A percentile compares a stretch with the other conserved stretches of the same genome.
Conservation (phyloP, 2,797 vertebrate genomes). For the Cyprinella venusta region DNA sequence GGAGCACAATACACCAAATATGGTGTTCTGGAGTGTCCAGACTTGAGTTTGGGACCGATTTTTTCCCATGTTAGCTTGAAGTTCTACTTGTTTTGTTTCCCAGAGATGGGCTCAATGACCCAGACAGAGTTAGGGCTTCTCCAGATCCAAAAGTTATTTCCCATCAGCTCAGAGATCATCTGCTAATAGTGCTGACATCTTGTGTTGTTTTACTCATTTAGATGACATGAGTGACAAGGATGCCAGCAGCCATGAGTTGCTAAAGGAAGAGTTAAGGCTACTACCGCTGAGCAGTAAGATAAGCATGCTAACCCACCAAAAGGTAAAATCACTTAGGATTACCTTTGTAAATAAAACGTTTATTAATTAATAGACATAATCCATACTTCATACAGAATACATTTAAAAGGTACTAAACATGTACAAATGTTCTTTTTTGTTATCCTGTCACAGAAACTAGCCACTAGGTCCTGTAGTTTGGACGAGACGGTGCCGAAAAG, state of each 20-base stretch:
- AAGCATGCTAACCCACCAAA: conserved; percentile 64
- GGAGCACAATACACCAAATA: conserved; percentile 52
- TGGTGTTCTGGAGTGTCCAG: conserved; percentile 42
- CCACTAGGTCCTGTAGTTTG: conserved; percentile 67
- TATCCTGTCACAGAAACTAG: conserved; percentile 63
- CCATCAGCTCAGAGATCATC: conserved; percentile 35
- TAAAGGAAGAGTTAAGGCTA: conserved; percentile 65
- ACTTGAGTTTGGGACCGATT: conserved; percentile 35
- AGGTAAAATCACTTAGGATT: conserved; percentile 60
- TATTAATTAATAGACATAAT: not conserved
- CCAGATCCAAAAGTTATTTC: conserved; percentile 37
- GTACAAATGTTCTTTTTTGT: conserved; percentile 8
- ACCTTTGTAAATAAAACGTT: not conserved
- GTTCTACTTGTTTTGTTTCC: conserved; percentile 55
- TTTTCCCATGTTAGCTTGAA: conserved; percentile 57
- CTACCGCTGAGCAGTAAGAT: conserved; percentile 64
- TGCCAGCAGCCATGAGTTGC: conserved; percentile 58
- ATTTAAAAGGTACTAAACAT: not conserved
- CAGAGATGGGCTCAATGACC: conserved; percentile 57
- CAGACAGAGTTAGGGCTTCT: conserved; percentile 39
- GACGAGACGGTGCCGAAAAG: conserved; percentile 63
- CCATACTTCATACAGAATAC: not conserved
- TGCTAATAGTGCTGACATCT: conserved; percentile 37
- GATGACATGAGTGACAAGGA: conserved; percentile 71
- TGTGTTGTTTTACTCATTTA: conserved; percentile 59